Evolutionary conservation across 2,113 vertebrate species (phyloP).

Genomic region (Corythoichthys haematopterus): DNA sequence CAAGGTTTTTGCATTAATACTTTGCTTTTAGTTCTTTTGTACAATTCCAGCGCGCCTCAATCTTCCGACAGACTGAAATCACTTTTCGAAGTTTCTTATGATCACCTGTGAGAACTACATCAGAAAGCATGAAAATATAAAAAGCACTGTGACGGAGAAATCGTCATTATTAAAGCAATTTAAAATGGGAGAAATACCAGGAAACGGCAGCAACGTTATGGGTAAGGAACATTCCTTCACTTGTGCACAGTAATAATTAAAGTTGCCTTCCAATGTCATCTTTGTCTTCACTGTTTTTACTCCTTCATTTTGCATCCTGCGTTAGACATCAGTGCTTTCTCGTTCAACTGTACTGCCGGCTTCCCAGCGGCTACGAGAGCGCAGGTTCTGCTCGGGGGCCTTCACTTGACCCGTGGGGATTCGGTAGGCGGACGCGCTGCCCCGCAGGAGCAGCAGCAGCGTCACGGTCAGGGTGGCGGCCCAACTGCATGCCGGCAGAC

Average conservation of each 20-base stretch:
- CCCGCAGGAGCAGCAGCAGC: constrained; percentile 59
- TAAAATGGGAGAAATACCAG: constrained; percentile 2
- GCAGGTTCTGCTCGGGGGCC: constrained; percentile 61
- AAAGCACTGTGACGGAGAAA: constrained; percentile 29
- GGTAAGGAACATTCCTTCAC: constrained; percentile 15
- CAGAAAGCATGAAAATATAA: not conserved
- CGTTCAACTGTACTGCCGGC: constrained; percentile 28
- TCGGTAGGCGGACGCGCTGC: constrained; percentile 48
- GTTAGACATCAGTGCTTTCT: constrained; percentile 51
- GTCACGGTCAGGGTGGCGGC: constrained; percentile 59
- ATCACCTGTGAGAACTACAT: constrained; percentile 13
- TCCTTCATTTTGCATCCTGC: not conserved
- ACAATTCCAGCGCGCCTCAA: constrained; percentile 22
- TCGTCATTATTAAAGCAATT: constrained; percentile 29
- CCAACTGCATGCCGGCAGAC: constrained; percentile 71
- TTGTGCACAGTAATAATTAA: constrained; percentile 14
- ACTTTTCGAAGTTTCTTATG: constrained; percentile 48
- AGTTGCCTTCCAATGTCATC: constrained; percentile 31
- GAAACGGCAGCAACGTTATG: constrained; percentile 40
- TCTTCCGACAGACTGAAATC: constrained; percentile 30
- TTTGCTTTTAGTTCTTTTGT: constrained; percentile 17
- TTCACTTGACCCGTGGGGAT: constrained; percentile 52
- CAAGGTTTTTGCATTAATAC: constrained; percentile 44
- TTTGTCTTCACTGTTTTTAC: constrained; percentile 8
- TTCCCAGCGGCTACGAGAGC: constrained; percentile 42